Base-by-base conservation (phyloP, 2,113 vertebrate species). In the Scomber scombrus region DNA sequence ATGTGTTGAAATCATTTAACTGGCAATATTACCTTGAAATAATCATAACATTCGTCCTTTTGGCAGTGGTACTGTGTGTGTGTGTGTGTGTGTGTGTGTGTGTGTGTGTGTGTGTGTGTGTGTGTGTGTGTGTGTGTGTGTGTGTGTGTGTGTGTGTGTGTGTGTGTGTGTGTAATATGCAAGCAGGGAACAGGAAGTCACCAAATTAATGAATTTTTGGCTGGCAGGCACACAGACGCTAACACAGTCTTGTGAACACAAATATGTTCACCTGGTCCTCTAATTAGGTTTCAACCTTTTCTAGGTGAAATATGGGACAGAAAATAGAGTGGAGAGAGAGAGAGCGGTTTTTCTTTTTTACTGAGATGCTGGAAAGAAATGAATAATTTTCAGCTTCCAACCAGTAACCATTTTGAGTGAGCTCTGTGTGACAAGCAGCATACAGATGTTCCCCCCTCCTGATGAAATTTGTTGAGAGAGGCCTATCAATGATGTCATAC, bases 121-220 rank as follows among this genome's bases (percentile, higher is more conserved):
- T 40, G 34, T 40, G 34, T 34, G 31, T 34, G 21, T 55, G 23
- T 23, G 58, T 70, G 46, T 34, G 31, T 34, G 31, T 34, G 34
- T 40, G 34, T 40, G 34, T 34, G 31, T 34, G 23, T 54, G 51
- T 45, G 47, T 62, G 62, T 46, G 66, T 71, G 19, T 51, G 50
- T 5, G 45, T 10, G 29, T 26, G 26, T 67, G 52, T 51, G 63
- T 12, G 29, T 55, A 73, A 73, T 69, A 49, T 52, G 67, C 56
- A 76, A 61, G 40, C 64, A 70, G 75, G 71, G 72, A 73, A 65
- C 69, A 70, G 31, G 72, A 78, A 73, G 62, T 84, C 12, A 5
- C 76, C 76, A 77, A 73, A 80, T 73, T 80, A 87, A 80, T 81
- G 46, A 65, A 51, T 74, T 78, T 26, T 70, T 74, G 74, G 68